Percentiles rank a stretch among this genome's conserved stretches.
Conservation (phyloP, 2,888 invertebrate species). For the Mactromeris polynyma region DNA sequence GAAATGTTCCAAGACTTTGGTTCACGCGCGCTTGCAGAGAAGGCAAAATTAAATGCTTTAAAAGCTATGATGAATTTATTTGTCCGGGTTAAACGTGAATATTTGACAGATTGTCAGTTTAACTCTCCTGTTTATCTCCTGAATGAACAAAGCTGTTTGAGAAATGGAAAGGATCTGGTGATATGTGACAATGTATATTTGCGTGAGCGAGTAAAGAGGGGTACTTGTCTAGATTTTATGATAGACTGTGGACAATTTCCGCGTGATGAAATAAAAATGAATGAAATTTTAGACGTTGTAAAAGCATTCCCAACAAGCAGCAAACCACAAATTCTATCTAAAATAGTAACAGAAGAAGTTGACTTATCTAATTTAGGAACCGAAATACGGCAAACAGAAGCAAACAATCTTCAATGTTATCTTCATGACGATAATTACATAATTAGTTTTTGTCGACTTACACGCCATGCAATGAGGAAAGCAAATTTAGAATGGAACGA, state of each 20-base stretch:
- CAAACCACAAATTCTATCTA: not conserved
- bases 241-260: too few relatives aligned
- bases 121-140: not conserved
- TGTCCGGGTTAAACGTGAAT: not conserved
- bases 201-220: not conserved
- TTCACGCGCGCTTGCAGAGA: too few relatives aligned
- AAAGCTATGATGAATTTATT: conserved; percentile 16
- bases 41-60: not conserved
- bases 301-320: not conserved
- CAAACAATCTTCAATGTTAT: not conserved
- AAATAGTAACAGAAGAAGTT: not conserved
- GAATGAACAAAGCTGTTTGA: not conserved
- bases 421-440: not conserved
- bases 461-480: conserved; percentile 14
- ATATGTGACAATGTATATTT: conserved; percentile 16
- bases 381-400: not conserved
- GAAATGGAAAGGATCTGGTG: not conserved
- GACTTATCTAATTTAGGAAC: not conserved
- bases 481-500: not conserved
- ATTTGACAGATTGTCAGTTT: not conserved
- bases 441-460: conserved; percentile 5
- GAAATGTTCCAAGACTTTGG: not conserved
- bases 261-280: not conserved
- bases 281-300: not conserved
- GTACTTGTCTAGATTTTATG: not conserved